Evolutionary conservation across 2,888 invertebrate species (phyloP).

Genomic region (Trissonchulus latispiculum): DNA sequence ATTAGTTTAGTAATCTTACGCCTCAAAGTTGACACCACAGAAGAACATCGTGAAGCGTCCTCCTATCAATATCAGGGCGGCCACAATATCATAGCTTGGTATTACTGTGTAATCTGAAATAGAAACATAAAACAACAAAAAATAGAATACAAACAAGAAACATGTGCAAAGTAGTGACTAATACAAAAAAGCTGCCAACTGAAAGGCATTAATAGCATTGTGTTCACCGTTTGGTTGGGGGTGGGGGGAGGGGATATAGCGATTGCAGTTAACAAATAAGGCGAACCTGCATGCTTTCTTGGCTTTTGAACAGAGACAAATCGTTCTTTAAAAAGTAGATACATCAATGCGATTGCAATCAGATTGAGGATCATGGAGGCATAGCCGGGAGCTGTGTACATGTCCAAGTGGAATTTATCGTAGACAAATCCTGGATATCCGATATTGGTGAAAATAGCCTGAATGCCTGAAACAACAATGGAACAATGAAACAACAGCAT

Average conservation of each 20-base stretch:
- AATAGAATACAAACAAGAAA: too few species aligned
- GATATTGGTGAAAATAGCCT: constrained; percentile 44
- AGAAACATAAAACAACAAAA: too few species aligned
- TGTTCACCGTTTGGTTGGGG: too few species aligned
- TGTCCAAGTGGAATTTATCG: constrained; percentile 35
- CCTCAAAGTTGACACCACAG: constrained; percentile 29
- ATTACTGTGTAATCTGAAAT: constrained; percentile 26
- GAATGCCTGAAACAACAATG: constrained; percentile 43
- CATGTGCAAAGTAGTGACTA: too few species aligned
- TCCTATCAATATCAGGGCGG: constrained; percentile 30
- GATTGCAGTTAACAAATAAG: too few species aligned
- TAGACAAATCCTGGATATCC: constrained; percentile 44
- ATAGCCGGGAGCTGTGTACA: constrained; percentile 44
- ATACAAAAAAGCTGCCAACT: too few species aligned
- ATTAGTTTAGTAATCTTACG: too few species aligned
- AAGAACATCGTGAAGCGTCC: constrained; percentile 46
- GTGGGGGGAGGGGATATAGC: too few species aligned
- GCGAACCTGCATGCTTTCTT: too few species aligned
- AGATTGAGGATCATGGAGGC: constrained; percentile 28
- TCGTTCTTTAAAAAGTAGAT: constrained; percentile 36
- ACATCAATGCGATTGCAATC: constrained; percentile 35
- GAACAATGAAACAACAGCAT: too few species aligned
- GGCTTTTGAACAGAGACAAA: constrained; percentile 4
- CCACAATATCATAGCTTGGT: constrained; percentile 31
- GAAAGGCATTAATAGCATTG: too few species aligned